Percentiles rank a stretch among this genome's conserved stretches.
Evolutionary conservation across 1,140 invertebrate genomes (phyloP).

Genomic region (Mizuhopecten yessoensis): DNA sequence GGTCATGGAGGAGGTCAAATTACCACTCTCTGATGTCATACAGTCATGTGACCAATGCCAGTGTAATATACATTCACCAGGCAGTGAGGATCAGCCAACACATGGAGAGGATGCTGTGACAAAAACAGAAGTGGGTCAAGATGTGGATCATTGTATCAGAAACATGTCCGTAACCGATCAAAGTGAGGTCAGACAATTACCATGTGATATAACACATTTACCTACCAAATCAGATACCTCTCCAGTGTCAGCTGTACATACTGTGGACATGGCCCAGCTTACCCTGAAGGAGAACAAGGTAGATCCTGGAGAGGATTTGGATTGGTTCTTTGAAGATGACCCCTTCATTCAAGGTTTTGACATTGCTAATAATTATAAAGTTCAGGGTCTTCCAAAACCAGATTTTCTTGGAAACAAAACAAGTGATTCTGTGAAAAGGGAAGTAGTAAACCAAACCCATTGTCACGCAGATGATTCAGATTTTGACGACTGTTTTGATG

Average conservation of each 20-base stretch:
- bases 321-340: conserved; percentile 19
- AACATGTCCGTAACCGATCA: too few relatives aligned
- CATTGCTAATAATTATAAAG: background rate
- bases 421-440: background rate
- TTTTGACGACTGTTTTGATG: conserved; percentile 14
- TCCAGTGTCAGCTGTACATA: background rate
- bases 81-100: background rate
- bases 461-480: background rate
- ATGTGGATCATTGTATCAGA: too few relatives aligned
- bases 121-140: too few relatives aligned
- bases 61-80: background rate
- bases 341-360: background rate
- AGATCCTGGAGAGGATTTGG: background rate
- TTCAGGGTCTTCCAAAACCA: background rate
- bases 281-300: background rate
- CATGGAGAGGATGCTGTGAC: too few relatives aligned
- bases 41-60: background rate
- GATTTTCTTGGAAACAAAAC: background rate
- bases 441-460: background rate
- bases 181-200: too few relatives aligned
- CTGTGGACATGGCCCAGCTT: background rate
- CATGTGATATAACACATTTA: background rate
- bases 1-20: background rate
- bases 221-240: background rate
- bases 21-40: background rate